Evolutionary conservation across 2,888 invertebrate species (phyloP).

Genomic region (Epistrophe grossulariae): DNA sequence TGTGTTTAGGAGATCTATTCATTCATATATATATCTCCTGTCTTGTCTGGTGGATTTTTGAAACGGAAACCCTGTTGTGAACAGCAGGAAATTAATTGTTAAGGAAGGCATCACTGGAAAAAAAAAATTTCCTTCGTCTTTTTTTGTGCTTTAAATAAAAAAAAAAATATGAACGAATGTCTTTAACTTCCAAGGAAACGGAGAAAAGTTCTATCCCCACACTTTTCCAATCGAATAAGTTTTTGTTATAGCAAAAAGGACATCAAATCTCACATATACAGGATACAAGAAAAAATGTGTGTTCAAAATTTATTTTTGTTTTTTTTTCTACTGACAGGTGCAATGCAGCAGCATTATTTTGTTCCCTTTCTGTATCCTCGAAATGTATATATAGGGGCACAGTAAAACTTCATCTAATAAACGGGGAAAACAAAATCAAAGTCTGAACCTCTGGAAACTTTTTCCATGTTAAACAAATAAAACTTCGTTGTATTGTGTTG

Average conservation of each 20-base stretch:
- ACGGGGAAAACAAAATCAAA: slow-evolving; percentile 4
- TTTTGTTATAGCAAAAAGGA: not conserved
- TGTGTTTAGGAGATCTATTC: slow-evolving; percentile 34
- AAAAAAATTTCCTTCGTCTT: slow-evolving; percentile 22
- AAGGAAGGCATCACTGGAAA: slow-evolving; percentile 7
- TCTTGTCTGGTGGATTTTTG: slow-evolving; percentile 31
- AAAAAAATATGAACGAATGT: not conserved
- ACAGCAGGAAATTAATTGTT: slow-evolving; percentile 66
- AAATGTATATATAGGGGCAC: not conserved
- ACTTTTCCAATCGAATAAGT: slow-evolving; percentile 12
- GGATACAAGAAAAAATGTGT: not conserved
- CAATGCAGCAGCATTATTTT: not conserved
- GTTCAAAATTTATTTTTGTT: not conserved
- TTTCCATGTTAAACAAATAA: slow-evolving; percentile 24
- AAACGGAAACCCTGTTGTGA: slow-evolving; percentile 60
- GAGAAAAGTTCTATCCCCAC: slow-evolving; percentile 20
- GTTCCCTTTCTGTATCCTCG: not conserved
- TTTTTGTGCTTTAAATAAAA: not conserved
- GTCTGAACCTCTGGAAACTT: not conserved
- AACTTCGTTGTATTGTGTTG: not conserved
- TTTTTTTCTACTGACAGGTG: not conserved
- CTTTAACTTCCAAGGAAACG: not conserved
- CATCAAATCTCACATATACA: not conserved
- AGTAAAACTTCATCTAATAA: not conserved
- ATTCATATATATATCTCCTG: slow-evolving; percentile 22